phyloP scores from a whole-genome alignment of 2,113 vertebrate genomes.

The Cololabis saira region DNA sequence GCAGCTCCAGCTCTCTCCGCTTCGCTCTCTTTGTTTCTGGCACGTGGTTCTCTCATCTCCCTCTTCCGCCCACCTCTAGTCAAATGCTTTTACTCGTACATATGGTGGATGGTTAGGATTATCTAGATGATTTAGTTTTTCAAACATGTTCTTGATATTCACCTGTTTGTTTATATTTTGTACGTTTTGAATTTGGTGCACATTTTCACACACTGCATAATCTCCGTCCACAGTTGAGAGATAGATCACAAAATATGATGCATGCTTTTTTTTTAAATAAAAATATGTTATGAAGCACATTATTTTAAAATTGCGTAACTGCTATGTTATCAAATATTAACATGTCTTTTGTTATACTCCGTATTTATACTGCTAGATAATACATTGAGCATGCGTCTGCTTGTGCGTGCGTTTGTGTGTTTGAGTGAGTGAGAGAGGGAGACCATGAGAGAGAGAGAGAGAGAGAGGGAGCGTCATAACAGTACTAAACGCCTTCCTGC shows the following conservation, averaged over 20 bases:
- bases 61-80: constrained; percentile 33
- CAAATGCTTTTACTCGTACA: neutral
- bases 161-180: too few relatives aligned
- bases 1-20: neutral
- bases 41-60: constrained; percentile 41
- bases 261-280: too few relatives aligned
- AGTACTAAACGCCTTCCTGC: constrained; percentile 2
- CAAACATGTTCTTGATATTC: too few relatives aligned
- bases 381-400: neutral
- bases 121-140: too few relatives aligned
- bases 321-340: neutral
- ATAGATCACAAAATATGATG: too few relatives aligned
- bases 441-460: neutral
- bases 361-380: too few relatives aligned
- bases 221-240: too few relatives aligned
- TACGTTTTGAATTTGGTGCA: too few relatives aligned
- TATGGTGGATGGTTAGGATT: too few relatives aligned
- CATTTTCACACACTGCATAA: too few relatives aligned
- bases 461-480: neutral
- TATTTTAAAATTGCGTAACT: neutral
- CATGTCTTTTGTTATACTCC: too few relatives aligned
- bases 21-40: constrained; percentile 13
- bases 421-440: neutral
- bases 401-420: neutral
- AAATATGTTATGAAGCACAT: neutral